These are phyloP conservation scores for Riparia riparia DNA, from an alignment of 2,113 vertebrate species.

Conservation along the genomic window DNA sequence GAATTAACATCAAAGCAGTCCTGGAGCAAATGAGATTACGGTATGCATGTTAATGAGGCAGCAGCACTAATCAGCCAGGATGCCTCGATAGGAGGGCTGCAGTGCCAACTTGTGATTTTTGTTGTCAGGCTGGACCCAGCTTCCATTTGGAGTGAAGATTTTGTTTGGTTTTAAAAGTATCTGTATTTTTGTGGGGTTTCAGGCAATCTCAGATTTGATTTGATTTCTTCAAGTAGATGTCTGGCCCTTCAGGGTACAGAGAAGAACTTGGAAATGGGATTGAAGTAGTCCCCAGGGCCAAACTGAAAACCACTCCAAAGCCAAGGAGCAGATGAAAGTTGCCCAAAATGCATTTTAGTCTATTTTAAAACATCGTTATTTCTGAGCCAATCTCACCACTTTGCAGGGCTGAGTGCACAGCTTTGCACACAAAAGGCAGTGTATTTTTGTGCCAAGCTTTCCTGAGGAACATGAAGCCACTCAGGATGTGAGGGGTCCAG, in stretches of 20 bases:
- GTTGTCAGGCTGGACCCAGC: conserved; percentile 39
- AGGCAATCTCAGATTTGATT: conserved; percentile 35
- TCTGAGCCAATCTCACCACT: conserved; percentile 5
- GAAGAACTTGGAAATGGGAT: conserved; percentile 55
- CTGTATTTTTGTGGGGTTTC: conserved; percentile 32
- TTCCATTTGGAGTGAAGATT: conserved; percentile 9
- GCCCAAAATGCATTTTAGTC: conserved; percentile 38
- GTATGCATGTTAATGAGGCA: conserved; percentile 72
- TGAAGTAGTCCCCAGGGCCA: conserved; percentile 58
- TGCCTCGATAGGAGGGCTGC: conserved; percentile 35
- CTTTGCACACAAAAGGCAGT: neutral
- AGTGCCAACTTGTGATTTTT: conserved; percentile 44
- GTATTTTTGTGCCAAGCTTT: neutral
- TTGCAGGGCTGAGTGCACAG: neutral
- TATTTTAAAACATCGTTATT: conserved; percentile 35
- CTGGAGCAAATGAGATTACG: conserved; percentile 72
- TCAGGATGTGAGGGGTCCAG: neutral
- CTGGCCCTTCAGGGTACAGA: conserved; percentile 37
- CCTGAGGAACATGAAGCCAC: neutral
- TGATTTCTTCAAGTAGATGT: conserved; percentile 45
- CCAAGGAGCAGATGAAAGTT: conserved; percentile 40
- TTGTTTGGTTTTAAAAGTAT: conserved; percentile 34
- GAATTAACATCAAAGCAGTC: conserved; percentile 75
- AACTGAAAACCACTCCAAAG: conserved; percentile 48
- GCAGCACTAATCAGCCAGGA: conserved; percentile 53